Conservation (phyloP, 1,140 invertebrate genomes). For the Liolophura sinensis region DNA sequence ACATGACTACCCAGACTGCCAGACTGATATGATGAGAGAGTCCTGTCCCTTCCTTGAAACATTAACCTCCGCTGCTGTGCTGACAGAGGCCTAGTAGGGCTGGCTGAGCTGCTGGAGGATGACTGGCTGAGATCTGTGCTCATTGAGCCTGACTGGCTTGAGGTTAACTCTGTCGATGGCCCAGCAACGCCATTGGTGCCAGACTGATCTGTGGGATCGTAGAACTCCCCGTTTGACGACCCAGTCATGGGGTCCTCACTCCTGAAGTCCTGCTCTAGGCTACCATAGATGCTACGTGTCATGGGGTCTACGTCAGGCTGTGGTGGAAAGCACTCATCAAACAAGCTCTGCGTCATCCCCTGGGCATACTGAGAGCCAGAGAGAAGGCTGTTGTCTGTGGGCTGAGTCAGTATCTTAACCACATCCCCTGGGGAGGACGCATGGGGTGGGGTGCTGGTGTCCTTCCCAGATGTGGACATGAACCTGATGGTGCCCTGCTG, state of each 20-base stretch:
- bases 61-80: no score
- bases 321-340: slow-evolving; percentile 31
- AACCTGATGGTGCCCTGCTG: slow-evolving; percentile 36
- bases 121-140: no score
- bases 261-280: slow-evolving; percentile 38
- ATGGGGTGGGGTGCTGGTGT: background rate
- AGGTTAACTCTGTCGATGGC: no score
- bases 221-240: slow-evolving; percentile 14
- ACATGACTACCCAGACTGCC: slow-evolving; percentile 7
- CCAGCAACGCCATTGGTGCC: no score
- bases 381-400: no score
- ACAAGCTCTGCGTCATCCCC: slow-evolving; percentile 38
- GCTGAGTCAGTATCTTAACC: no score
- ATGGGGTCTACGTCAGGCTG: slow-evolving; percentile 37
- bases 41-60: no score
- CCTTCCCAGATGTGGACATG: background rate
- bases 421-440: no score
- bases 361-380: background rate
- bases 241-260: slow-evolving; percentile 10
- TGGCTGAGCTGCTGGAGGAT: no score
- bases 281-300: slow-evolving; percentile 53
- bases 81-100: no score
- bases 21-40: no score
- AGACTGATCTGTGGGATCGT: slow-evolving; percentile 10
- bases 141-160: no score